phyloP scores from a whole-genome alignment of 1,140 invertebrate genomes.

The Drosophila arawakana region DNA sequence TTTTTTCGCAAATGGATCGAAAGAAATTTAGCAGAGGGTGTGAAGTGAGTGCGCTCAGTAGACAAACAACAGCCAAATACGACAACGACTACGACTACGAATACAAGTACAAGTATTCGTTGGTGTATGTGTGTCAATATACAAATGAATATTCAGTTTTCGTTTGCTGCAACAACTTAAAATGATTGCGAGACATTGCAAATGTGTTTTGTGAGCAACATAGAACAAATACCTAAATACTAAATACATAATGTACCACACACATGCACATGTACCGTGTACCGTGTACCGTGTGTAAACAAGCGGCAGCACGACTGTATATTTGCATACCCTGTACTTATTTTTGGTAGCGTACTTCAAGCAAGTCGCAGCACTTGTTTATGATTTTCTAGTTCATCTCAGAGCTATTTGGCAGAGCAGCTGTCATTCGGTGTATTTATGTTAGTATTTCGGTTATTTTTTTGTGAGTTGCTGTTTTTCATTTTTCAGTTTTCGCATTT shows the following conservation, averaged over 20 bases:
- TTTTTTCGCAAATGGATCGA: background rate
- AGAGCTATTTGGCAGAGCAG: background rate
- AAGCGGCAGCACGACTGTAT: slow-evolving; percentile 19
- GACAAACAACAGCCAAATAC: slow-evolving; percentile 1
- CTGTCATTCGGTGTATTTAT: background rate
- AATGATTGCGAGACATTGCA: slow-evolving; percentile 25
- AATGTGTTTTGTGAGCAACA: slow-evolving; percentile 22
- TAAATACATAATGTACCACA: slow-evolving; percentile 4
- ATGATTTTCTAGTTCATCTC: too few species aligned
- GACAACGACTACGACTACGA: slow-evolving; percentile 15
- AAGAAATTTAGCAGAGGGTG: slow-evolving; percentile 8
- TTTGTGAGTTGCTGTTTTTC: slow-evolving; percentile 37
- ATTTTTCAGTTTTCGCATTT: slow-evolving; percentile 68
- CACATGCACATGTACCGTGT: background rate
- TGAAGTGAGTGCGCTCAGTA: slow-evolving; percentile 8
- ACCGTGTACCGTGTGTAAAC: slow-evolving; percentile 23
- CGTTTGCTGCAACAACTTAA: slow-evolving; percentile 24
- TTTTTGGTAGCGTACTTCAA: background rate
- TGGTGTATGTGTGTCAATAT: slow-evolving; percentile 41
- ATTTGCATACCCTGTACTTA: slow-evolving; percentile 8
- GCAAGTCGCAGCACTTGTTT: background rate
- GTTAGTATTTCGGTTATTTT: slow-evolving; percentile 3
- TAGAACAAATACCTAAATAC: slow-evolving; percentile 25
- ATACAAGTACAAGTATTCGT: background rate
- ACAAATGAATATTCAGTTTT: slow-evolving; percentile 45